These are phyloP conservation scores for Mesitornis unicolor DNA, from an alignment of 2,113 vertebrate species.

Conservation along the genomic window DNA sequence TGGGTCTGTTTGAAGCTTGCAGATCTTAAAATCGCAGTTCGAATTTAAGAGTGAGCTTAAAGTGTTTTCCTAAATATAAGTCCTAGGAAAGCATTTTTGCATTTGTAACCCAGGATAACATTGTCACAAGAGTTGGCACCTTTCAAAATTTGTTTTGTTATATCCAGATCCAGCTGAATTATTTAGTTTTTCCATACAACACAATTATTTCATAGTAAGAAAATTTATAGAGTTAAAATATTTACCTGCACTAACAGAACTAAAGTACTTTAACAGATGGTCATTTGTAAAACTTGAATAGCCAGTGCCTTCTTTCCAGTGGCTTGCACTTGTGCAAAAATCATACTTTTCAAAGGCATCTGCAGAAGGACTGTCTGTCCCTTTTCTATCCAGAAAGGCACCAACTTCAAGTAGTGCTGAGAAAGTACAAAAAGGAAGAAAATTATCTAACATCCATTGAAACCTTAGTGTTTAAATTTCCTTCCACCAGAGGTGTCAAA, in stretches of 20 bases:
- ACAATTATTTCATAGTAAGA: neutral
- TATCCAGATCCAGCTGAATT: neutral
- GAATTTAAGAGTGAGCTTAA: neutral
- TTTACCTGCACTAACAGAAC: neutral
- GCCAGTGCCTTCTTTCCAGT: neutral
- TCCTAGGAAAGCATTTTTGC: neutral
- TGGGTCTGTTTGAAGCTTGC: neutral
- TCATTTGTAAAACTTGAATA: neutral
- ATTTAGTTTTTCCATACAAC: neutral
- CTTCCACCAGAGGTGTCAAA: neutral
- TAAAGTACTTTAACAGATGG: neutral
- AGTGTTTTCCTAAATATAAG: neutral
- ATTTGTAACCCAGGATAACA: neutral
- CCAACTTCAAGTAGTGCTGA: neutral
- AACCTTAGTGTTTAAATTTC: slow-evolving; percentile 46
- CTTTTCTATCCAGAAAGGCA: neutral
- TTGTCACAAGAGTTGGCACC: neutral
- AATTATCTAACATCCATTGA: slow-evolving; percentile 28
- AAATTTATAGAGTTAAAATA: neutral
- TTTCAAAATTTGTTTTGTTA: neutral
- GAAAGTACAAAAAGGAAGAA: neutral
- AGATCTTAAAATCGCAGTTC: neutral
- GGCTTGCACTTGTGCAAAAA: neutral
- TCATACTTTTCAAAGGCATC: neutral
- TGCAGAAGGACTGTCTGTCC: neutral